Evolutionary conservation across 2,113 vertebrate species (phyloP), one percentile per base, ranked within the genome.

Genomic region (Paramisgurnus dabryanus): DNA sequence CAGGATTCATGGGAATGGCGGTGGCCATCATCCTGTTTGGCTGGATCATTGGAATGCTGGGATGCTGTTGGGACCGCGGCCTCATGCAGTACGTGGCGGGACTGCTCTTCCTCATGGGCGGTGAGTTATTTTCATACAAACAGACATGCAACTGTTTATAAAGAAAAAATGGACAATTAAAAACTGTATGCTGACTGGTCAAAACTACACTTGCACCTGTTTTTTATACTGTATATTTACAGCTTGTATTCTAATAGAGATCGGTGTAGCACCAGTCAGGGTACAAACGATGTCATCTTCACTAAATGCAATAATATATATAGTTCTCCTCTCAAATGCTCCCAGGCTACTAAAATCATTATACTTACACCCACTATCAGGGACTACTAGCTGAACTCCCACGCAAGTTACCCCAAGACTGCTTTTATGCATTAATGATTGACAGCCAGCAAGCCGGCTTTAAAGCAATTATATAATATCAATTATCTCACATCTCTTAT

Each of bases 81-180:
- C 97, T 99, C 89, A 99, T 98, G 97, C 97, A 99, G 89, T 99
- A 99, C 57, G 97, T 99, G 89, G 97, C 97, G 0, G 97, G 97
- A 79, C 95, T 98, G 83, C 97, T 99, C 87, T 99, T 98, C 92
- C 96, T 98, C 84, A 99, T 99, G 97, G 97, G 97, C 94, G 97
- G 97, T 98, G 91, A 95, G 96, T 85, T 6, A 11, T n/a, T 10
- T 2, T 3, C 45, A 7, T 7, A 7, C 45, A 47, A 47, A 47
- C 3, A 47, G 45, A 47, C 7, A 47, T 47, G 45, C 27, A 34
- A 34, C 27, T 34, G 27, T 34, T 34, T 34, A 34, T 34, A 34
- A 34, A 34, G 27, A 3, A 34, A 34, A 34, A 34, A 34, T 34
- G 27, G 27, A 34, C 27, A 34, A 34, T 34, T 34, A 34, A 34